Conservation (phyloP, 1,140 invertebrate species). For the Drosophila chauvacae region DNA sequence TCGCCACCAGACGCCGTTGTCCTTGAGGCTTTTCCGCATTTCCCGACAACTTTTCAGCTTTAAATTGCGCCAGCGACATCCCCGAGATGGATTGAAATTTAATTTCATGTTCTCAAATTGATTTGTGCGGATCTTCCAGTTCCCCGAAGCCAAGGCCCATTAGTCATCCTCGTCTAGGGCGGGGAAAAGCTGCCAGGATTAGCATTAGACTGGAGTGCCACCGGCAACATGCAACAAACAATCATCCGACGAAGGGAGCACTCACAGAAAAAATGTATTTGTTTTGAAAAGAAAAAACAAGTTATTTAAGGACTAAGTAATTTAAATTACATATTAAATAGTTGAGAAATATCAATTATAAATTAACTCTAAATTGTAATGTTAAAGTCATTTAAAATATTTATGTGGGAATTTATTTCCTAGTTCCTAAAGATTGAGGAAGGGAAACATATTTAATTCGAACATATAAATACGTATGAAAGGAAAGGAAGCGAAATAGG, state of each 20-base stretch:
- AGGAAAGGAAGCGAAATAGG: background rate
- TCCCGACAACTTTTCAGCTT: constrained; percentile 53
- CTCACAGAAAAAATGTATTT: background rate
- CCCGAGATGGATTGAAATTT: constrained; percentile 69
- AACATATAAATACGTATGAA: background rate
- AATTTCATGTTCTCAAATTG: constrained; percentile 80
- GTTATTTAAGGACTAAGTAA: background rate
- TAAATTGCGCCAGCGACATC: constrained; percentile 50
- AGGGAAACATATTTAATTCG: background rate
- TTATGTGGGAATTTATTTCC: background rate
- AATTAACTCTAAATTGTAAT: too few species aligned
- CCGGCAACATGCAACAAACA: constrained; percentile 71
- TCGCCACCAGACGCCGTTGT: constrained; percentile 36
- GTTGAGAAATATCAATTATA: background rate
- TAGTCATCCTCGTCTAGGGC: constrained; percentile 59
- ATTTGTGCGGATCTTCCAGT: constrained; percentile 48
- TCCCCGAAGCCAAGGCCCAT: constrained; percentile 31
- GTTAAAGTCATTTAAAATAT: background rate
- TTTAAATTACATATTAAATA: background rate
- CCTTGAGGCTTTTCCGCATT: constrained; percentile 64
- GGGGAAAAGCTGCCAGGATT: constrained; percentile 66
- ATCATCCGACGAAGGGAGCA: constrained; percentile 56
- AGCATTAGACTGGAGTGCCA: constrained; percentile 63
- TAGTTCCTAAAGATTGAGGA: background rate
- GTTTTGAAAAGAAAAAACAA: background rate